Evolutionary conservation across 2,888 invertebrate species (phyloP), one percentile per base, ranked within the genome.

Genomic region (Drosophila stalkeri): DNA sequence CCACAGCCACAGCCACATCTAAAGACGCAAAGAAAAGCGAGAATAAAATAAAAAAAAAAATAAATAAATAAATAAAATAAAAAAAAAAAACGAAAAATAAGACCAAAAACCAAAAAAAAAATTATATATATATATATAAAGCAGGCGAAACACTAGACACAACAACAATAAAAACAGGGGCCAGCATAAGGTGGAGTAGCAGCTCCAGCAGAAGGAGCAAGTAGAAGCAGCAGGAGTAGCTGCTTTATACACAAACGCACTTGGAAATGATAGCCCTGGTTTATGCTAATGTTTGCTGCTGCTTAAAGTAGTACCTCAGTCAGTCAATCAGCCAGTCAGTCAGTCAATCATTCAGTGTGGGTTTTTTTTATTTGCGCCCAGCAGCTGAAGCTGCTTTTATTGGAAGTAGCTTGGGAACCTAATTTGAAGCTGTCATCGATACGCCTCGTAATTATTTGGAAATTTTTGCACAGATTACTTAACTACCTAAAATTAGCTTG

Each of bases 181-280:
- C 35, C 14, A 16, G 27, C 11, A 33, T 27, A 4, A 20, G 23
- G 2, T 7, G 37, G 3, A 27, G 20, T 11, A 11, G 49, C 9
- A 14, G 20, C 20, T 14, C n/a, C 11, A 54, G 54, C 20, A 27
- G 41, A 14, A n/a, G 27, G 18, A 27, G 41, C 27, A 2, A 16
- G 18, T 8, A 12, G 49, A 18, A 35, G 41, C 49, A 54, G 54
- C 37, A 27, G 55, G 41, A 27, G 41, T 41, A 12, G 55, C 39
- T 54, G 78, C 64, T 74, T 77, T 71, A 74, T 77, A 68, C 77
- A 64, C 62, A 72, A 85, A 86, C 88, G 77, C 80, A 81, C 83
- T 84, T 84, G 49, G 89, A 59, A 79, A 84, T 89, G 85, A 84
- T 89, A 84, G 83, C 89, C 82, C 85, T 81, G 89, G 87, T 74